Base-by-base conservation (phyloP, 2,797 vertebrate genomes). In the Molossus alvarezi region DNA sequence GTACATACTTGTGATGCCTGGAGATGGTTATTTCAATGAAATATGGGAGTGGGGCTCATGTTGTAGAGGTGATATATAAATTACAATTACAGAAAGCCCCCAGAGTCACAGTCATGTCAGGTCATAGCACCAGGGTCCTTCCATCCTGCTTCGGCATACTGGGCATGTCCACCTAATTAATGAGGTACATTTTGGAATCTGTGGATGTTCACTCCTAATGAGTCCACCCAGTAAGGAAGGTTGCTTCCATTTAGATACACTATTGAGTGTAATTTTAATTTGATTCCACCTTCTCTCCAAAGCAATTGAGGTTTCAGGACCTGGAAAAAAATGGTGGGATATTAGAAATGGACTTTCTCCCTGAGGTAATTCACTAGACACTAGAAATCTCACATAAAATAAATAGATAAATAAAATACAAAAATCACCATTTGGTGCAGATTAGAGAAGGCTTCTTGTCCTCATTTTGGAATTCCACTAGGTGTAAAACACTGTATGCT, bases 201-300 rank as follows among this genome's bases (percentile, higher is more conserved):
- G 98, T 97, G 97, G 96, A 96, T 98, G 92, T 95, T 98, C 93
- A 84, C 93, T 98, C 97, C 97, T 98, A 98, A 97, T 98, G 98
- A 98, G 96, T 95, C 89, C 96, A 96, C 97, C 98, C 97, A 98
- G 98, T 98, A 97, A 98, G 67, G 97, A 95, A 98, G 97, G 97
- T 96, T 96, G 97, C 97, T 97, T 98, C 97, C 98, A 98, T 98
- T 98, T 97, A 98, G 96, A 98, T 95, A 96, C 98, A 98, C 98
- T 98, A 98, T 98, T 98, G 98, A 98, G 97, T 92, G 75, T 98
- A 96, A 98, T 97, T 98, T 97, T 98, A 98, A 98, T 98, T 98
- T 98, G 98, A 98, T 97, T 98, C 95, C 93, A 96, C 95, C 95
- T 96, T 95, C 82, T 96, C 80, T 98, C 98, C 97, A 97, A 98